Percentiles rank a stretch among this genome's conserved stretches.
These are phyloP conservation scores for Eupithecia dodoneata DNA, from an alignment of 2,888 invertebrate genomes.

Conservation along the genomic window DNA sequence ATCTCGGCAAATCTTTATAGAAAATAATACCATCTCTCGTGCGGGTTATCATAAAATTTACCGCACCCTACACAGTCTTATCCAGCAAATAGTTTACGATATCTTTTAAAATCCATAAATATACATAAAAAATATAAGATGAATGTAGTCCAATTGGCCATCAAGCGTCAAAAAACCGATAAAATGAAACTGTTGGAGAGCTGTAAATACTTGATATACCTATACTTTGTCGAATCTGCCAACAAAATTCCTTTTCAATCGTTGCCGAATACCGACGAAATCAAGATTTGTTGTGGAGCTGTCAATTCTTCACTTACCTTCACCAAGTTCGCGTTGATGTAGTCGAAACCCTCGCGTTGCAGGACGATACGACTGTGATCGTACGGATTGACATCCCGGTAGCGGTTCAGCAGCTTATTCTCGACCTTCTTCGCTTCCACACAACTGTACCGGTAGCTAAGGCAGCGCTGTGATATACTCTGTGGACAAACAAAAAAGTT, in stretches of 20 bases:
- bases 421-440: slow-evolving; percentile 90
- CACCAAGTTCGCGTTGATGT: slow-evolving; percentile 97
- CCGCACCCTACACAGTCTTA: too few species aligned
- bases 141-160: neutral
- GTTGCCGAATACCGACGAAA: neutral
- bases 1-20: neutral
- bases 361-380: slow-evolving; percentile 96
- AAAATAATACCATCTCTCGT: neutral
- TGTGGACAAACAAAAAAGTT: slow-evolving; percentile 67
- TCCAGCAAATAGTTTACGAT: too few species aligned
- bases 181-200: neutral
- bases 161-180: neutral
- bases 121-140: neutral
- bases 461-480: slow-evolving; percentile 90
- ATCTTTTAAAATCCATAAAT: neutral
- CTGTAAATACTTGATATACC: neutral
- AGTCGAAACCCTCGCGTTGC: slow-evolving; percentile 87
- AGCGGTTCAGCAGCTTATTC: slow-evolving; percentile 94
- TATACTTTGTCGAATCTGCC: neutral
- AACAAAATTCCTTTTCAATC: neutral
- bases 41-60: neutral
- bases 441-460: slow-evolving; percentile 85
- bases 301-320: slow-evolving; percentile 80
- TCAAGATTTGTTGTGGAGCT: neutral
- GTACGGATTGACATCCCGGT: slow-evolving; percentile 97